These are phyloP conservation scores for Pharmacophagus antenor DNA, from an alignment of 2,888 invertebrate species.

Conservation along the genomic window DNA sequence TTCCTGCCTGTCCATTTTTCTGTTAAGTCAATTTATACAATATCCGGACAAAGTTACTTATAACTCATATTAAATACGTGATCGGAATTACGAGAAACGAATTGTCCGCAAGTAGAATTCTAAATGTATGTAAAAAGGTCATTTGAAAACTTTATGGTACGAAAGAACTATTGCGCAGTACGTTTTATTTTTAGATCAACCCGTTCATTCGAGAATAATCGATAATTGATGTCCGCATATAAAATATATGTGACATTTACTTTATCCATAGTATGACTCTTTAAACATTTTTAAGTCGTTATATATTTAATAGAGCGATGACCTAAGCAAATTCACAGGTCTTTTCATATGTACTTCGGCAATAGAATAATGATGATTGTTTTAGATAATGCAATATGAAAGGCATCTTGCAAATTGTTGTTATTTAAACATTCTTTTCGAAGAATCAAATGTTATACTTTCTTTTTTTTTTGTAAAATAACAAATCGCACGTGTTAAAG, in stretches of 20 bases:
- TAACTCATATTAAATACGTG: slow-evolving; percentile 30
- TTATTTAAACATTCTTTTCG: no score
- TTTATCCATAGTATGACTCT: background rate
- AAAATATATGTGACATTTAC: background rate
- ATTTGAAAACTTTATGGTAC: slow-evolving; percentile 22
- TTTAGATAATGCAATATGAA: no score
- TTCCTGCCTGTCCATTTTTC: slow-evolving; percentile 27
- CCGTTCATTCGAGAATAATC: slow-evolving; percentile 14
- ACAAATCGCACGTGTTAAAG: no score
- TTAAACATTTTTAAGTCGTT: no score
- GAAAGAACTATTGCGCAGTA: background rate
- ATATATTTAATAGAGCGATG: no score
- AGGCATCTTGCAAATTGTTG: no score
- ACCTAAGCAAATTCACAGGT: no score
- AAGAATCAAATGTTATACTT: no score
- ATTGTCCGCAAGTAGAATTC: slow-evolving; percentile 46
- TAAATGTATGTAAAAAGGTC: slow-evolving; percentile 39
- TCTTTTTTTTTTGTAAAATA: no score
- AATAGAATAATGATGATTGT: background rate
- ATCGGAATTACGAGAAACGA: slow-evolving; percentile 43
- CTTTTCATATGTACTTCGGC: background rate
- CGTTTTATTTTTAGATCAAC: slow-evolving; percentile 15
- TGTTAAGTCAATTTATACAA: slow-evolving; percentile 23
- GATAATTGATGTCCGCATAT: slow-evolving; percentile 16
- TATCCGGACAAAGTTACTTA: slow-evolving; percentile 29